Base-by-base conservation (phyloP, 2,888 invertebrate genomes). In the Nomada goodeniana region DNA sequence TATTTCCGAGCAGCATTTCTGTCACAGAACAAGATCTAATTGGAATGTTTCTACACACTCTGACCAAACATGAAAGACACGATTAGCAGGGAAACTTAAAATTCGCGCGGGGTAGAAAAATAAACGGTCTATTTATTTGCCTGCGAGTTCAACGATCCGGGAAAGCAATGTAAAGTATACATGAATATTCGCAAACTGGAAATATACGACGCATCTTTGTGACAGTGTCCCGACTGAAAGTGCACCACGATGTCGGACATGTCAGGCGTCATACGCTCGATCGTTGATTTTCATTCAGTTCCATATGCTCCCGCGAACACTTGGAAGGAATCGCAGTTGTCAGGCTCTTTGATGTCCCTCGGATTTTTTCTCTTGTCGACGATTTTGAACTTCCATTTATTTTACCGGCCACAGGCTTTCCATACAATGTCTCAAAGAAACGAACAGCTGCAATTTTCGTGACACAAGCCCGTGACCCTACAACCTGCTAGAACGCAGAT, bases 241-340 rank as follows among this genome's bases (percentile, higher is more conserved):
- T 86, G 80, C 75, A 71, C 74, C 76, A 68, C 71, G 74, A 79
- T 82, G 76, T 87, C 85, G 85, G 85, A 88, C 89, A 88, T 88
- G 85, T 86, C 88, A 87, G 85, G 89, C 88, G 86, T 88, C 88
- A 90, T 84, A 86, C 89, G 89, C 88, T 90, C 89, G 90, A 91
- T 91, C 89, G 90, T 91, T 91, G 91, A 92, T 92, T 92, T 91
- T 89, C 88, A 92, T 92, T 92, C 86, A 89, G 89, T 89, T 90
- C 84, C 84, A 77, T 82, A 85, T 76, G 76, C 70, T 53, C 57
- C 75, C 59, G 67, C 61, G 53, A 75, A 53, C 78, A 42, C 50
- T 55, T 29, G 65, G 29, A 65, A 68, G 81, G 57, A 57, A 65
- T 74, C 15, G 55, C 47, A n/a, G 42, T 36, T 64, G 47, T 65